Percentiles rank a stretch among this genome's conserved stretches.
These are phyloP conservation scores for Scalopus aquaticus DNA, from an alignment of 2,113 vertebrate species.

Conservation along the genomic window DNA sequence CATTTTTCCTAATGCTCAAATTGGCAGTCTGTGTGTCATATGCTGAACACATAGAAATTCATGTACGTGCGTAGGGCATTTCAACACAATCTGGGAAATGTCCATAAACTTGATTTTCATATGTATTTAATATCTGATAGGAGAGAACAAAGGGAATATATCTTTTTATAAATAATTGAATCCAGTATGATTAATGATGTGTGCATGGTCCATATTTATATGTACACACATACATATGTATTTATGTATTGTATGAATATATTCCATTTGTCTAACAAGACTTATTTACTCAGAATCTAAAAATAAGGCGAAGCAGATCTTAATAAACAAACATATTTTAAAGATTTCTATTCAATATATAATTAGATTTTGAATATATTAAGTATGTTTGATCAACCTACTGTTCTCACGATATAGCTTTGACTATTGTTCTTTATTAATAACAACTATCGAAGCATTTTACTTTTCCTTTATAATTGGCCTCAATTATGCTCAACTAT, in stretches of 20 bases:
- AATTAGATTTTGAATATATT: conserved; percentile 47
- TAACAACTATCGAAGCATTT: conserved; percentile 38
- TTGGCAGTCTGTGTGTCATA: conserved; percentile 66
- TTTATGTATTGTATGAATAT: conserved; percentile 55
- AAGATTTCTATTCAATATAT: conserved; percentile 24
- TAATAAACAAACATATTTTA: conserved; percentile 43
- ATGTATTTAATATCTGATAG: conserved; percentile 79
- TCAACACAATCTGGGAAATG: conserved; percentile 59
- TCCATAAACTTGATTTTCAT: conserved; percentile 73
- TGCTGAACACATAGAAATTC: conserved; percentile 64
- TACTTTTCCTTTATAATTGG: not conserved
- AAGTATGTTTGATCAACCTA: conserved; percentile 46
- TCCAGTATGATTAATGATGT: conserved; percentile 72
- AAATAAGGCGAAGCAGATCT: conserved; percentile 55
- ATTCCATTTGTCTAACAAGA: conserved; percentile 58
- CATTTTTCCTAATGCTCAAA: conserved; percentile 72
- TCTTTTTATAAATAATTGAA: conserved; percentile 75
- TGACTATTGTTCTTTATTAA: conserved; percentile 58
- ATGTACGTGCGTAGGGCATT: not conserved
- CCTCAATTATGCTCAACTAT: conserved; percentile 8
- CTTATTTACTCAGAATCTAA: conserved; percentile 49
- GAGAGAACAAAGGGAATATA: conserved; percentile 68
- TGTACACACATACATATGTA: conserved; percentile 64
- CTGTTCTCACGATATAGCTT: conserved; percentile 20
- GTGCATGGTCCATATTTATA: conserved; percentile 69